Base-by-base conservation (phyloP, 2,888 invertebrate genomes). In the Brenthis hecate region DNA sequence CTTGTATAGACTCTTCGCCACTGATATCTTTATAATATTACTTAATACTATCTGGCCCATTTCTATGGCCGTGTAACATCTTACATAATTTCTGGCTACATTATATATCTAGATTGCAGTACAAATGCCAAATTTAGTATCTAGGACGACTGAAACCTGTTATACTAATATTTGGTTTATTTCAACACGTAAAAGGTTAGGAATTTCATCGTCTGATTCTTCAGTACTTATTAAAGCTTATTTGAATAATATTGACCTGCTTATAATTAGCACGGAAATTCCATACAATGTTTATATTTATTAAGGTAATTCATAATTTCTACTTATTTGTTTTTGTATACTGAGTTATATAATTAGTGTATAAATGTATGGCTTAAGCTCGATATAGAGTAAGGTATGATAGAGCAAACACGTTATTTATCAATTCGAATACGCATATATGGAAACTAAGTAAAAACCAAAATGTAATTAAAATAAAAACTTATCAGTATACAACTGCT, bases 131-230 rank as follows among this genome's bases (percentile, higher is more conserved):
- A 65, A 57, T 57, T 51, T 23, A 65, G 65, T 43, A 57, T 65
- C 36, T 65, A 57, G 47, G 3, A n/a, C 50, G 50, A 13, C 47
- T 48, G 19, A 14, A 66, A 69, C 62, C 57, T 47, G 67, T 64
- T 67, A 55, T 55, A 51, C 19, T 43, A 55, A 56, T 13, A 36
- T 58, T 56, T 58, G 23, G 55, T 56, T 54, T 28, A 70, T 66
- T 53, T 67, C 56, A 36, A 66, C 32, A 48, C 56, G n/a, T 61
- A 66, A 63, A 72, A 66, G 60, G 66, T 23, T 28, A 60, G 56
- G 51, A 32, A 71, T 66, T 66, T 64, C 47, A 56, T 65, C 69
- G 60, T 71, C 66, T 63, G 64, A 71, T 66, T 57, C 58, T 60
- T 62, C 16, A 66, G 56, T 43, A 58, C 69, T 57, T 50, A 66